Percentiles rank a stretch among this genome's conserved stretches.
Evolutionary conservation across 2,888 invertebrate species (phyloP).

Genomic region (Drosophila acutilabella): DNA sequence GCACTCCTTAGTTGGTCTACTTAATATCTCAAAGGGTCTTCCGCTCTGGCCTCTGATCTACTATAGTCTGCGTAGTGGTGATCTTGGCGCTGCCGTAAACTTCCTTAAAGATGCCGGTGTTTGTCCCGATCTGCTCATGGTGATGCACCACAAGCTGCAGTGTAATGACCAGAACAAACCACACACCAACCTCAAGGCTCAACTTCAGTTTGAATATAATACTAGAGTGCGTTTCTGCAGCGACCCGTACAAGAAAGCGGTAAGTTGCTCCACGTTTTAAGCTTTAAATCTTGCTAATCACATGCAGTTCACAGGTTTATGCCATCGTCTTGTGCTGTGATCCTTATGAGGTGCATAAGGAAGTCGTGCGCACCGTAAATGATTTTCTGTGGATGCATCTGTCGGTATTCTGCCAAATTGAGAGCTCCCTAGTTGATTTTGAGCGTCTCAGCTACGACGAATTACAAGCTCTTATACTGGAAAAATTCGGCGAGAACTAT

Average conservation of each 20-base stretch:
- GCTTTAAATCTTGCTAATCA: background rate
- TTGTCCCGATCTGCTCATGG: slow-evolving; percentile 91
- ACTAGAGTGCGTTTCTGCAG: slow-evolving; percentile 93
- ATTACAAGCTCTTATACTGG: slow-evolving; percentile 93
- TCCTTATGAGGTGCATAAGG: slow-evolving; percentile 93
- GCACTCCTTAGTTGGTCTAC: slow-evolving; percentile 88
- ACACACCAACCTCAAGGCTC: slow-evolving; percentile 91
- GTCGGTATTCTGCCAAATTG: slow-evolving; percentile 89
- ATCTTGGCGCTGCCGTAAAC: slow-evolving; percentile 92
- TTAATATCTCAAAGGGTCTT: slow-evolving; percentile 92
- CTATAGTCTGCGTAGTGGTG: slow-evolving; percentile 96
- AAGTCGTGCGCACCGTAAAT: slow-evolving; percentile 96
- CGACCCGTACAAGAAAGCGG: slow-evolving; percentile 95
- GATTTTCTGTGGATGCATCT: slow-evolving; percentile 98
- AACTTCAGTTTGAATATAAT: slow-evolving; percentile 92
- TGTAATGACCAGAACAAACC: slow-evolving; percentile 85
- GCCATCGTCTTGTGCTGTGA: slow-evolving; percentile 92
- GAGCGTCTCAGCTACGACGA: slow-evolving; percentile 92
- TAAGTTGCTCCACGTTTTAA: slow-evolving; percentile 79
- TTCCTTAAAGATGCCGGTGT: slow-evolving; percentile 84
- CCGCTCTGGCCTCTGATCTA: slow-evolving; percentile 98
- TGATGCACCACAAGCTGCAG: slow-evolving; percentile 90
- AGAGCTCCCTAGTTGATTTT: slow-evolving; percentile 86
- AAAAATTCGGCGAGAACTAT: slow-evolving; percentile 95
- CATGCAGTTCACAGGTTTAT: slow-evolving; percentile 87